A percentile compares a stretch with the other conserved stretches of the same genome.
Evolutionary conservation across 1,140 invertebrate genomes (phyloP).

Genomic region (Hydropsyche tenuis): DNA sequence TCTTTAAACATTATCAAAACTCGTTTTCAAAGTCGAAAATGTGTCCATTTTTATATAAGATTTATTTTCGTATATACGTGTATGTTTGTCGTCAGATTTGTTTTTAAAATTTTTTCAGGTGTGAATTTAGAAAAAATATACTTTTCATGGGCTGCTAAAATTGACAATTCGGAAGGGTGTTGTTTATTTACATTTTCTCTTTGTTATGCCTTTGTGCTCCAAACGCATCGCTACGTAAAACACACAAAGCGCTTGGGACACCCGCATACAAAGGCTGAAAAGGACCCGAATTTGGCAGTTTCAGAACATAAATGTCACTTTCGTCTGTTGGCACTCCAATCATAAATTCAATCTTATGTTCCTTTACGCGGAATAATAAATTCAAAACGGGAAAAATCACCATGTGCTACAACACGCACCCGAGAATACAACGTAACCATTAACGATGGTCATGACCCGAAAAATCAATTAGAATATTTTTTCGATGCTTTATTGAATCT

Average conservation of each 20-base stretch:
- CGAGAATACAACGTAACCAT: no score
- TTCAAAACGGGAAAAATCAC: neutral
- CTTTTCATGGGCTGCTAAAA: no score
- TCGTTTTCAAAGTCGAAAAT: no score
- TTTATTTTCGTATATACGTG: neutral
- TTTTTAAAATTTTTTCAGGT: no score
- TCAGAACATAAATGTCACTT: constrained; percentile 21
- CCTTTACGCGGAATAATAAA: neutral
- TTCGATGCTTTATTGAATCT: no score
- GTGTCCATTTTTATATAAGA: neutral
- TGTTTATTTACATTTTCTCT: neutral
- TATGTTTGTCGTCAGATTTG: no score
- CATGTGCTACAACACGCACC: no score
- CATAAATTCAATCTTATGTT: constrained; percentile 20
- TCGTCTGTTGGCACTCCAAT: neutral
- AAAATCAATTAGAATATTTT: no score
- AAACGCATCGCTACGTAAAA: neutral
- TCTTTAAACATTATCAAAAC: no score
- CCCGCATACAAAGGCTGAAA: constrained; percentile 21
- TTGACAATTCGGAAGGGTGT: constrained; percentile 2
- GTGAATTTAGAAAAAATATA: no score
- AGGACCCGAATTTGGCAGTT: neutral
- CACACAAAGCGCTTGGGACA: no score
- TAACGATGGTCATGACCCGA: no score
- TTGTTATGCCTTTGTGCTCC: constrained; percentile 2